Conservation (phyloP, 2,888 invertebrate genomes). For the Scaptomyza flava region DNA sequence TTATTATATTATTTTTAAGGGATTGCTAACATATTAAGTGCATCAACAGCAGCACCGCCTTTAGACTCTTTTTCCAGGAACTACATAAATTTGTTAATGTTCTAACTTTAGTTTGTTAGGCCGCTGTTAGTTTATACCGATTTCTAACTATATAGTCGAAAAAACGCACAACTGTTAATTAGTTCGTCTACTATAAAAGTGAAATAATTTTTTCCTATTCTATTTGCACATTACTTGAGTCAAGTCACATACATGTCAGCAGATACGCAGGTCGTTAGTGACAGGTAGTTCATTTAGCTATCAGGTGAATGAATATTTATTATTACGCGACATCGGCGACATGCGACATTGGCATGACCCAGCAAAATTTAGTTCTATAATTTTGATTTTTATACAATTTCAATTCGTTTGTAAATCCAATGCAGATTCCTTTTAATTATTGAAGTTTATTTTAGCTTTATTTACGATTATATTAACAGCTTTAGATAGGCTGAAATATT, state of each 20-base stretch:
- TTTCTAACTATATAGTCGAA: not conserved
- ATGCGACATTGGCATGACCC: conserved; percentile 37
- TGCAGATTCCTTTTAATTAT: not conserved
- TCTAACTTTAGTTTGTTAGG: not conserved
- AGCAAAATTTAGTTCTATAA: conserved; percentile 1
- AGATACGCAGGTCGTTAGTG: not conserved
- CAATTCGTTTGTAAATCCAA: conserved; percentile 10
- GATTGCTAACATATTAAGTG: too few relatives aligned
- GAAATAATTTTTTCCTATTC: not conserved
- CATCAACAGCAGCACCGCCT: not conserved
- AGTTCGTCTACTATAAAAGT: not conserved
- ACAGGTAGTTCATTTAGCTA: conserved; percentile 32
- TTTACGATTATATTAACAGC: not conserved
- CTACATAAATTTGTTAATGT: not conserved
- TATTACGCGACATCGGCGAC: conserved; percentile 25
- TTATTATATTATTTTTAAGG: too few relatives aligned
- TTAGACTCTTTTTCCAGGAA: not conserved
- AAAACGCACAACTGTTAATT: too few relatives aligned
- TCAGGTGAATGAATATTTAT: not conserved
- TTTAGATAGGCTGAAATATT: not conserved
- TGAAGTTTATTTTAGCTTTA: not conserved
- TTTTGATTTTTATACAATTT: not conserved
- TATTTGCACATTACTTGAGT: not conserved
- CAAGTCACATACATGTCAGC: not conserved
- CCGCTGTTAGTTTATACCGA: not conserved